These are phyloP conservation scores for Halcyon smyrnensis DNA, from an alignment of 2,797 vertebrate genomes.

Conservation along the genomic window DNA sequence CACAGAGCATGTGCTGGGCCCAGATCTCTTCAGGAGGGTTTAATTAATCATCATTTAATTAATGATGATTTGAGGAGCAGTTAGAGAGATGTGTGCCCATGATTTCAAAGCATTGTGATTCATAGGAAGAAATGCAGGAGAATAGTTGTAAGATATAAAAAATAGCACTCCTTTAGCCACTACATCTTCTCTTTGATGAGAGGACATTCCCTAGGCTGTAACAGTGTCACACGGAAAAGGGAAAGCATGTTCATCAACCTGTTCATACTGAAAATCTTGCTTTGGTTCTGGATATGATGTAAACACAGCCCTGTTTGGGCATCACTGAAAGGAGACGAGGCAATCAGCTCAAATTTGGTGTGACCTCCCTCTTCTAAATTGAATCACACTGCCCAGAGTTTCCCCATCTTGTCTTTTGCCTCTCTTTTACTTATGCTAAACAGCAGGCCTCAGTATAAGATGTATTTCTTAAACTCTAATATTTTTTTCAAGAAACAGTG, in stretches of 20 bases:
- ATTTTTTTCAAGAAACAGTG: not conserved
- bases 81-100: not conserved
- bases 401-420: not conserved
- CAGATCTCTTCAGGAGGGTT: not conserved
- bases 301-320: not conserved
- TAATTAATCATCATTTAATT: not conserved
- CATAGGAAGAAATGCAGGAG: not conserved
- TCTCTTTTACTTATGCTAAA: not conserved
- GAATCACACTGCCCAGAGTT: not conserved
- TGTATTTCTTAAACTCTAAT: not conserved
- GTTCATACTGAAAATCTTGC: not conserved
- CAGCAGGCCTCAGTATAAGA: not conserved
- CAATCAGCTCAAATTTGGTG: not conserved
- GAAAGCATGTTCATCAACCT: not conserved
- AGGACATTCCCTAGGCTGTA: not conserved
- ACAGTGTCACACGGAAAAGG: not conserved
- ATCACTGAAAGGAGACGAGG: not conserved
- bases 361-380: not conserved
- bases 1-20: too few relatives aligned
- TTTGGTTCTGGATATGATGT: not conserved
- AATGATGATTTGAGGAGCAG: not conserved
- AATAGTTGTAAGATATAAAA: not conserved
- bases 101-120: not conserved
- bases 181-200: not conserved
- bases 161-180: not conserved